Conservation (phyloP, 2,797 vertebrate species). For the Chelidonichthys spinosus region DNA sequence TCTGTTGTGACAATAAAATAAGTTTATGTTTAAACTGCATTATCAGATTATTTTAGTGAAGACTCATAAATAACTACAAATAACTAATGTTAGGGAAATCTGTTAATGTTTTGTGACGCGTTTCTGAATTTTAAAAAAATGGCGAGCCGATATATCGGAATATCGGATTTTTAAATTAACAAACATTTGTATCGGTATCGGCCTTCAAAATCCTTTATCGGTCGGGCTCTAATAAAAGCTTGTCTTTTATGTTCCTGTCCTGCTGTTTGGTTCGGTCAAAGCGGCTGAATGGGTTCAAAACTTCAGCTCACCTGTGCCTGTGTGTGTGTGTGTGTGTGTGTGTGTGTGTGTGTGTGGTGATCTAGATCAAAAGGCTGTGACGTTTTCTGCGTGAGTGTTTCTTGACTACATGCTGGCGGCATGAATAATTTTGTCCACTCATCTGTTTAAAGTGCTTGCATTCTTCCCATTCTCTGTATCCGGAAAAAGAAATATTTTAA, state of each 20-base stretch:
- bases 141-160: too few species aligned
- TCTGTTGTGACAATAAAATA: too few species aligned
- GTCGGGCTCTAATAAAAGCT: too few species aligned
- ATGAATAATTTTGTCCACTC: slow-evolving; percentile 57
- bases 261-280: slow-evolving; percentile 15
- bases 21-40: too few species aligned
- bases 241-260: slow-evolving; percentile 11
- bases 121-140: too few species aligned
- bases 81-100: too few species aligned
- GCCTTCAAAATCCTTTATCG: too few species aligned
- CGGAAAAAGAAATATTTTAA: slow-evolving; percentile 16
- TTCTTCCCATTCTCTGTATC: slow-evolving; percentile 52
- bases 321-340: neutral
- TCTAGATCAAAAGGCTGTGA: slow-evolving; percentile 7
- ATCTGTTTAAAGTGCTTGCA: slow-evolving; percentile 52
- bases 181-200: too few species aligned
- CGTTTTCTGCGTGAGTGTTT: slow-evolving; percentile 38
- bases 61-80: too few species aligned
- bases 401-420: slow-evolving; percentile 41
- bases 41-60: too few species aligned
- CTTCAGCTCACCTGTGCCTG: neutral
- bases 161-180: too few species aligned
- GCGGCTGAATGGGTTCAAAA: slow-evolving; percentile 18
- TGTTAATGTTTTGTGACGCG: too few species aligned
- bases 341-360: slow-evolving; percentile 3